A percentile compares a stretch with the other conserved stretches of the same genome.
These are phyloP conservation scores for Leucophenga maculata DNA, from an alignment of 2,888 invertebrate species.

Conservation along the genomic window DNA sequence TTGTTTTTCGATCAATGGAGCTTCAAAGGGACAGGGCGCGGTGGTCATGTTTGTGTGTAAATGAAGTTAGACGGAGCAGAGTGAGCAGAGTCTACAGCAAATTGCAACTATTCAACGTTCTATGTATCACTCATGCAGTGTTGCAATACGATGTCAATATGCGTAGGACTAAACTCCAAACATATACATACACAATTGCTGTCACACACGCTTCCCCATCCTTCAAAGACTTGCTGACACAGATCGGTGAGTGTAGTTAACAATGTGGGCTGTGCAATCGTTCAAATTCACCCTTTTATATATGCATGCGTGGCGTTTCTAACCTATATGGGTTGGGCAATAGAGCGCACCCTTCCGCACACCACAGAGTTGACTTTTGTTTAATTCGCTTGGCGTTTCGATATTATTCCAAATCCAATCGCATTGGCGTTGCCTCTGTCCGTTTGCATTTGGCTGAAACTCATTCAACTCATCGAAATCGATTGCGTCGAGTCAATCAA, in stretches of 20 bases:
- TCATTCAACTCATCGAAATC: slow-evolving; percentile 5
- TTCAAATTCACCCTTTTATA: no score
- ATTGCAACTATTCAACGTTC: slow-evolving; percentile 1
- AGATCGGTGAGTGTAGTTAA: not conserved
- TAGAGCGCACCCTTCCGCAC: no score
- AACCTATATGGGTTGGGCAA: no score
- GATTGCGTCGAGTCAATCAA: slow-evolving; percentile 8
- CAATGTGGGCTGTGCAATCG: not conserved
- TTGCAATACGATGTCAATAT: slow-evolving; percentile 9
- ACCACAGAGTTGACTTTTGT: not conserved
- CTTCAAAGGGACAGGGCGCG: no score
- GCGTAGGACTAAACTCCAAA: slow-evolving; percentile 6
- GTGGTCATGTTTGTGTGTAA: no score
- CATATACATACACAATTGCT: no score
- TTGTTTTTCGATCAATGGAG: not conserved
- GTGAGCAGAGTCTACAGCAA: no score
- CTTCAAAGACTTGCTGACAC: no score
- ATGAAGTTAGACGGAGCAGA: not conserved
- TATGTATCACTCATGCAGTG: not conserved
- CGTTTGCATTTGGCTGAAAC: not conserved
- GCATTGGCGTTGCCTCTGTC: not conserved
- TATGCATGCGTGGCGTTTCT: no score
- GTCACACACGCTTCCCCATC: not conserved
- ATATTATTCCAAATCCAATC: no score
- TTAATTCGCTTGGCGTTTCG: slow-evolving; percentile 1